Conservation (phyloP, 2,797 vertebrate species). For the Hoplostethus mediterraneus region DNA sequence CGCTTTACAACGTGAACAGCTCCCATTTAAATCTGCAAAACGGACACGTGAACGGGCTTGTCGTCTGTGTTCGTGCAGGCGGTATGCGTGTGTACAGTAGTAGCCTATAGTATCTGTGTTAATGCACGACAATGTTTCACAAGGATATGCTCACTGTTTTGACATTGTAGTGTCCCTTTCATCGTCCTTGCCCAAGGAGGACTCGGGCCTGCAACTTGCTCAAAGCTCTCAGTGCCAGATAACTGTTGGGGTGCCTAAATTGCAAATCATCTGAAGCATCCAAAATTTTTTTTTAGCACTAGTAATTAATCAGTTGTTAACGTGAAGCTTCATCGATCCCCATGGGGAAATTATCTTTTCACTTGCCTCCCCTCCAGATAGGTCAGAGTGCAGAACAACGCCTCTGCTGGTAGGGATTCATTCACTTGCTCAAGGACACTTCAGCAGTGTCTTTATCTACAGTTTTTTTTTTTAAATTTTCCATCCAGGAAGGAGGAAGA, state of each 20-base stretch:
- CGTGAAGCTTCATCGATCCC: too few species aligned
- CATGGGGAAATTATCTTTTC: too few species aligned
- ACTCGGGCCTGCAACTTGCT: neutral
- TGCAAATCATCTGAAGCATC: constrained; percentile 29
- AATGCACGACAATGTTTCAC: constrained; percentile 15
- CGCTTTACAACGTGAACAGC: constrained; percentile 47
- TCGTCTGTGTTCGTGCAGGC: neutral
- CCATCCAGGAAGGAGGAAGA: constrained; percentile 94
- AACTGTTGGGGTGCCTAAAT: neutral
- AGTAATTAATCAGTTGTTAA: too few species aligned
- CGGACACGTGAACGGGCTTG: constrained; percentile 11
- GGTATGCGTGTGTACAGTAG: neutral
- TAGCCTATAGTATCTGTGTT: neutral
- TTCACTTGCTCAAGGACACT: too few species aligned
- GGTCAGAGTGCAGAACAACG: too few species aligned
- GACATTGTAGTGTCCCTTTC: constrained; percentile 36
- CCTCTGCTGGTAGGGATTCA: too few species aligned
- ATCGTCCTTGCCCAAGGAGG: neutral
- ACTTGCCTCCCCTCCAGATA: too few species aligned
- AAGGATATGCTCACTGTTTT: constrained; percentile 24
- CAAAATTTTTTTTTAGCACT: too few species aligned
- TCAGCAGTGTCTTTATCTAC: too few species aligned
- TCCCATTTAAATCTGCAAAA: constrained; percentile 27
- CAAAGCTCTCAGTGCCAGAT: neutral
- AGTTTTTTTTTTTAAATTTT: constrained; percentile 1